Percentiles rank a stretch among this genome's conserved stretches.
These are phyloP conservation scores for Nipponia nippon DNA, from an alignment of 2,113 vertebrate genomes.

Conservation along the genomic window DNA sequence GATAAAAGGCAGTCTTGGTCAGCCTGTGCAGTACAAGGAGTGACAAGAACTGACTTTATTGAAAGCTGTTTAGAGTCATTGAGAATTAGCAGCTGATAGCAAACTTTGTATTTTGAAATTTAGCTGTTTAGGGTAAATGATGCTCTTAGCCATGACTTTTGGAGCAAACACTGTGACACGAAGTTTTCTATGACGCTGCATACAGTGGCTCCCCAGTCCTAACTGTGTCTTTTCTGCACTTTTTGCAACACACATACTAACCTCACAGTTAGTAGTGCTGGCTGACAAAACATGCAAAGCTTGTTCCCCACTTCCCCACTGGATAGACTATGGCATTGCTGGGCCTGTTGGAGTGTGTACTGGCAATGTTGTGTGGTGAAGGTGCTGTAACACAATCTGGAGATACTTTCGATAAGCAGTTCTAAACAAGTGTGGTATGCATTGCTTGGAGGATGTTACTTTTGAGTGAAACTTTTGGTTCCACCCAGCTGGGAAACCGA, in stretches of 20 bases:
- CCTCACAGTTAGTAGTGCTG: neutral
- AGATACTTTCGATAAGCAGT: neutral
- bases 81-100: neutral
- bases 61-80: neutral
- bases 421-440: neutral
- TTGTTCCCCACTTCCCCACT: neutral
- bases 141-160: neutral
- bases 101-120: neutral
- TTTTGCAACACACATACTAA: neutral
- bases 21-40: neutral
- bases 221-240: neutral
- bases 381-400: neutral
- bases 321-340: neutral
- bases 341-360: neutral
- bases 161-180: neutral
- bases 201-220: neutral
- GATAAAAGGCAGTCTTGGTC: neutral
- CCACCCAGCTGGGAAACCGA: neutral
- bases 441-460: neutral
- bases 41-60: neutral
- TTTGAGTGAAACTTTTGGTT: neutral
- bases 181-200: fast-evolving
- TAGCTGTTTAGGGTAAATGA: neutral
- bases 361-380: neutral
- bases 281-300: neutral